phyloP scores from a whole-genome alignment of 1,140 invertebrate species.

The Bombus confusus region DNA sequence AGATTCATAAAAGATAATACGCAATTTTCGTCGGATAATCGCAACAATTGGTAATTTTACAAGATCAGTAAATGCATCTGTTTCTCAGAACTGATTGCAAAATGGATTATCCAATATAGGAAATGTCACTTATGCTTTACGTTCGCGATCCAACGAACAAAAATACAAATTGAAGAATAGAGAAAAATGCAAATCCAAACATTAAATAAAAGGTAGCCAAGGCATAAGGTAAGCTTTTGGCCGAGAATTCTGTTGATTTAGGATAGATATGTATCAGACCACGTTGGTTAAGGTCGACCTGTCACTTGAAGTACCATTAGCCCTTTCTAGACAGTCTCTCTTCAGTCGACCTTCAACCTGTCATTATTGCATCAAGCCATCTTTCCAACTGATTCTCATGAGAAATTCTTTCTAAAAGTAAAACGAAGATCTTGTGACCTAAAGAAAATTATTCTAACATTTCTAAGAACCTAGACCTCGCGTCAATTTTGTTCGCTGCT shows the following conservation, averaged over 20 bases:
- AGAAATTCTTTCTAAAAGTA: conserved; percentile 55
- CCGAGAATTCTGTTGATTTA: conserved; percentile 78
- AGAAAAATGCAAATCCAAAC: conserved; percentile 71
- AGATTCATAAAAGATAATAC: too few species aligned
- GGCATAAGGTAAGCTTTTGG: conserved; percentile 39
- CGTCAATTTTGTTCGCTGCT: too few species aligned
- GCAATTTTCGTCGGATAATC: too few species aligned
- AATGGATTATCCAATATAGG: neutral
- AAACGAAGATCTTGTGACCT: neutral
- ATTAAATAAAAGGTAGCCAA: conserved; percentile 65
- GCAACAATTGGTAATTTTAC: too few species aligned
- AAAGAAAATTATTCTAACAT: neutral
- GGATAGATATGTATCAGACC: conserved; percentile 81
- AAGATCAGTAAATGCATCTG: neutral
- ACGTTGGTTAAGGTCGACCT: conserved; percentile 76
- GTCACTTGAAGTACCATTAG: conserved; percentile 81
- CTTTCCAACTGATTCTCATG: conserved; percentile 51
- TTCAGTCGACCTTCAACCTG: conserved; percentile 69
- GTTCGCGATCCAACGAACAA: conserved; percentile 12
- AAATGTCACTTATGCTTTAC: neutral
- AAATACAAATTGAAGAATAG: conserved; percentile 51
- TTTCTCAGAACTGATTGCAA: neutral
- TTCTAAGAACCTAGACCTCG: too few species aligned
- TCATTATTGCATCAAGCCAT: conserved; percentile 74
- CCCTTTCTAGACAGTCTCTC: conserved; percentile 75